These are phyloP conservation scores for Caenorhabditis virilis DNA, from an alignment of 2,888 invertebrate species.

Conservation along the genomic window DNA sequence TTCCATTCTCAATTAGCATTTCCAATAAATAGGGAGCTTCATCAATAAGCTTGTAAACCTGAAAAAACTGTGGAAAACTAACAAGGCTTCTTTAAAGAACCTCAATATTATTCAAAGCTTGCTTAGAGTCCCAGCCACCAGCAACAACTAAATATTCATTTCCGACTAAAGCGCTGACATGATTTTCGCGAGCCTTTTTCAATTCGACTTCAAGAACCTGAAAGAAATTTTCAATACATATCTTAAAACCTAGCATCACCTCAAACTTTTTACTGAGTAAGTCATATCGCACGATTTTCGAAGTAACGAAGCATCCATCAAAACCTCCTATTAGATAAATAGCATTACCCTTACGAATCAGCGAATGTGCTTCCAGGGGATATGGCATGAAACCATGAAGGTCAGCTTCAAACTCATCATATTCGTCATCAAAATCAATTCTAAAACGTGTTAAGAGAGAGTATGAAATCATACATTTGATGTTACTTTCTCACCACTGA, in stretches of 20 bases:
- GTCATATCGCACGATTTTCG: conserved; percentile 44
- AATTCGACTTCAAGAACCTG: conserved; percentile 38
- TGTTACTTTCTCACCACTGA: conserved; percentile 41
- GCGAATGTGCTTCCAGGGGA: conserved; percentile 34
- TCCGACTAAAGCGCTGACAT: conserved; percentile 36
- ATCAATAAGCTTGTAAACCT: not conserved
- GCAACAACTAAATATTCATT: conserved; percentile 46
- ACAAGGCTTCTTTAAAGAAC: conserved; percentile 2
- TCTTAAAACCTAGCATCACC: not conserved
- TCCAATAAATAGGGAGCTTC: conserved; percentile 1
- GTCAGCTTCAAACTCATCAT: conserved; percentile 9
- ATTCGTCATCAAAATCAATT: conserved; percentile 21
- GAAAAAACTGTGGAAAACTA: not conserved
- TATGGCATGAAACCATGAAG: conserved; percentile 36
- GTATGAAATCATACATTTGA: not conserved
- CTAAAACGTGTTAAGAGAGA: conserved; percentile 6
- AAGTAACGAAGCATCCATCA: conserved; percentile 41
- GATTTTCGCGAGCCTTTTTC: conserved; percentile 53
- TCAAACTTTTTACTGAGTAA: conserved; percentile 23
- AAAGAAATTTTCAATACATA: conserved; percentile 5
- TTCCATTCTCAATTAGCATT: conserved; percentile 10
- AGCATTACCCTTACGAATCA: not conserved
- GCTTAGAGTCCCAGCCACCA: conserved; percentile 58
- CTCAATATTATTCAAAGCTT: conserved; percentile 47
- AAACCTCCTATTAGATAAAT: conserved; percentile 47